Evolutionary conservation across 2,888 invertebrate species (phyloP).

Genomic region (Pantelozetes paolii): DNA sequence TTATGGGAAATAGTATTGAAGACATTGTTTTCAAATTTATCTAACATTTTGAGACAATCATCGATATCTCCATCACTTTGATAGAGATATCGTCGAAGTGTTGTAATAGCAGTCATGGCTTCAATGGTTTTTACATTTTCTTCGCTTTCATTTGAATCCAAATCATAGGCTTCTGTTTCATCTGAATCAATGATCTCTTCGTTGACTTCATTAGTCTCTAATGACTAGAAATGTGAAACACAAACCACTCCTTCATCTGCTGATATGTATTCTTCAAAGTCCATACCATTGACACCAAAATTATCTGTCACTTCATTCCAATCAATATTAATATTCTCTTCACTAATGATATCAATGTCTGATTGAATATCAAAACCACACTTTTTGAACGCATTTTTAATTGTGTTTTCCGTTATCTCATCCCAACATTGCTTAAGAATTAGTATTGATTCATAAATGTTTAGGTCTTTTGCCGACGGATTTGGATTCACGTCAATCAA

Average conservation of each 20-base stretch:
- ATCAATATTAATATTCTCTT: background rate
- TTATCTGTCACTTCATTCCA: background rate
- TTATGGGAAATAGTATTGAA: too few species aligned
- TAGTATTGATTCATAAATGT: background rate
- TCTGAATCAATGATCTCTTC: background rate
- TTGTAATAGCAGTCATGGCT: too few species aligned
- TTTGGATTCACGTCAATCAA: background rate
- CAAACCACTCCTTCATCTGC: background rate
- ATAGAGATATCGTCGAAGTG: too few species aligned
- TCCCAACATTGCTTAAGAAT: conserved; percentile 1
- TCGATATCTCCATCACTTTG: too few species aligned
- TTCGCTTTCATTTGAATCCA: background rate
- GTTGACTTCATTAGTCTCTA: background rate
- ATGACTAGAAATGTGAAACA: too few species aligned
- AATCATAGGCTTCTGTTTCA: background rate
- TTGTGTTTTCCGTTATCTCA: background rate
- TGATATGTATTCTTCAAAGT: background rate
- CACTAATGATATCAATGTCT: background rate
- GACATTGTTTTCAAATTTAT: background rate
- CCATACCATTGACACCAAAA: background rate
- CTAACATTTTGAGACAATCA: too few species aligned
- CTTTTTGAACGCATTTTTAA: conserved; percentile 3
- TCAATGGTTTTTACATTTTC: too few species aligned
- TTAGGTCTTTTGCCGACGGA: background rate
- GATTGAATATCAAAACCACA: background rate